Evolutionary conservation across 2,888 invertebrate species (phyloP).

Genomic region (Mythimna loreyi): DNA sequence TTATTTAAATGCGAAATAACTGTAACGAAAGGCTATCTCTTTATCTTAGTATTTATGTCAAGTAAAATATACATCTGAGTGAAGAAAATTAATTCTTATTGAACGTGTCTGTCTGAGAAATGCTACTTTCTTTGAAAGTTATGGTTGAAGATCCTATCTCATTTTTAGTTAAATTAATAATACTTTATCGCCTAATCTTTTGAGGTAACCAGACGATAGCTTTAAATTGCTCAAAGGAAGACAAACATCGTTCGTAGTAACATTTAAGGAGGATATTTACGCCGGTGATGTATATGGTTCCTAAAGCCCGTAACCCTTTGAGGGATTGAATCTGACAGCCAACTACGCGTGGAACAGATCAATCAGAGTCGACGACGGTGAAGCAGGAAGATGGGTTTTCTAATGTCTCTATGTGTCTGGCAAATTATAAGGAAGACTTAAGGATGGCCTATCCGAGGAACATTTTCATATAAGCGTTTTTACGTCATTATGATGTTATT

Average conservation of each 20-base stretch:
- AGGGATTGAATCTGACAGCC: slow-evolving; percentile 68
- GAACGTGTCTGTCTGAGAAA: slow-evolving; percentile 31
- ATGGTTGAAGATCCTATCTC: slow-evolving; percentile 9
- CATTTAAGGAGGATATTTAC: slow-evolving; percentile 48
- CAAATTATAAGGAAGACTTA: slow-evolving; percentile 39
- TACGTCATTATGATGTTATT: no score
- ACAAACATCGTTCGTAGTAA: slow-evolving; percentile 34
- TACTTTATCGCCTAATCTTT: slow-evolving; percentile 26
- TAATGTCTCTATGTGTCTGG: slow-evolving; percentile 21
- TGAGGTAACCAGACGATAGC: slow-evolving; percentile 5
- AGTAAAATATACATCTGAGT: slow-evolving; percentile 40
- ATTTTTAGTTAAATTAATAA: slow-evolving; percentile 19
- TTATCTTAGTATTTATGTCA: slow-evolving; percentile 46
- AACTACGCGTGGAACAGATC: slow-evolving; percentile 60
- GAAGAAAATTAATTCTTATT: slow-evolving; percentile 37
- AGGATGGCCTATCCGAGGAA: no score
- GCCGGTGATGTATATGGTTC: slow-evolving; percentile 66
- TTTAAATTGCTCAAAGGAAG: slow-evolving; percentile 14
- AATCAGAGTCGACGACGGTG: slow-evolving; percentile 48
- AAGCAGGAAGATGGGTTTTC: slow-evolving; percentile 36
- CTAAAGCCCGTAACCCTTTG: slow-evolving; percentile 72
- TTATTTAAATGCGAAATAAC: slow-evolving; percentile 34
- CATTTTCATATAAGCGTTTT: no score
- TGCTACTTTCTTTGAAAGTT: slow-evolving; percentile 36
- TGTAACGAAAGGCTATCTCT: slow-evolving; percentile 31